phyloP scores from a whole-genome alignment of 2,888 invertebrate species.

The Pseudococcus jackbeardsleyi region DNA sequence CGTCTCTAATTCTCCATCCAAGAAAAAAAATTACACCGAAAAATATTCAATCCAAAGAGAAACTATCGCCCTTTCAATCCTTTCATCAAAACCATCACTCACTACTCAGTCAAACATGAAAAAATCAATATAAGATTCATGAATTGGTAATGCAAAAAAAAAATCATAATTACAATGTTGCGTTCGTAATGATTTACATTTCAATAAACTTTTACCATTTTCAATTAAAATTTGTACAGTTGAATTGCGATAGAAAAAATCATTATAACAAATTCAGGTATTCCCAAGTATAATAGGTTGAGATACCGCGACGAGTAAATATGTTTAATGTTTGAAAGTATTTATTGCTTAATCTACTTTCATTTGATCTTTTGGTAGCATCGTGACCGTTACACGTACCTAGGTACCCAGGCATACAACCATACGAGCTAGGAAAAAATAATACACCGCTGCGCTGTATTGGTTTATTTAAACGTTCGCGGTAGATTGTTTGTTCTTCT shows the following conservation, averaged over 20 bases:
- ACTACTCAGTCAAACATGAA: slow-evolving; percentile 19
- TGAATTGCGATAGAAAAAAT: background rate
- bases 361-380: slow-evolving; percentile 40
- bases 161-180: slow-evolving; percentile 18
- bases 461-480: slow-evolving; percentile 23
- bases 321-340: no score
- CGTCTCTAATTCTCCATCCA: background rate
- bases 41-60: background rate
- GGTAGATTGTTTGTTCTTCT: slow-evolving; percentile 23
- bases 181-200: slow-evolving; percentile 28
- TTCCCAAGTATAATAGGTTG: background rate
- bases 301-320: no score
- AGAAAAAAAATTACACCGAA: background rate
- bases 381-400: slow-evolving; percentile 14
- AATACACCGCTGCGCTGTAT: background rate
- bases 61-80: slow-evolving; percentile 5
- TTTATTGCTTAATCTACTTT: slow-evolving; percentile 9
- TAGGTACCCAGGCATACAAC: background rate
- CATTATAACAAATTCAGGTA: background rate
- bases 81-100: background rate
- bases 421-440: background rate
- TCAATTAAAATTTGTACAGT: slow-evolving; percentile 15
- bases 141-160: slow-evolving; percentile 27
- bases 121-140: background rate
- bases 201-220: slow-evolving; percentile 43